These are phyloP conservation scores for Tiliacea citrago DNA, from an alignment of 2,888 invertebrate genomes.

Conservation along the genomic window DNA sequence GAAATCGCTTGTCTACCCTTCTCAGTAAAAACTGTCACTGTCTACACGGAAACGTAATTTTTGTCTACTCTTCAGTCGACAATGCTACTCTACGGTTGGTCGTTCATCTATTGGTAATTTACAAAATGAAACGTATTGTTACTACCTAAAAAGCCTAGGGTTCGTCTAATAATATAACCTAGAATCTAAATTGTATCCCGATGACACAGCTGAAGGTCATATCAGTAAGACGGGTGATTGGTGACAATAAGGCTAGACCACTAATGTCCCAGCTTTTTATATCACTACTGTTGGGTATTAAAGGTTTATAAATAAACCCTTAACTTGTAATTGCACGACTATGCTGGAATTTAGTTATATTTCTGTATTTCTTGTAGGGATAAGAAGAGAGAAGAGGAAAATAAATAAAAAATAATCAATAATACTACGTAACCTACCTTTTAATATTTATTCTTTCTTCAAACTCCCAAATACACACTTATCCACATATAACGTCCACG, in stretches of 20 bases:
- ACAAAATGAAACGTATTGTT: neutral
- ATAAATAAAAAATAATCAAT: neutral
- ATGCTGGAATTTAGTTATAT: neutral
- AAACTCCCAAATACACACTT: conserved; percentile 46
- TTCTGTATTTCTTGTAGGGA: neutral
- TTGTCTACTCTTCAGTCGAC: too few species aligned
- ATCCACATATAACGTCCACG: conserved; percentile 27
- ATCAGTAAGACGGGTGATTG: neutral
- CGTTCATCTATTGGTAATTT: neutral
- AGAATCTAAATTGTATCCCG: neutral
- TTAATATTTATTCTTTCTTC: neutral
- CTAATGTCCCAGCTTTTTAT: neutral
- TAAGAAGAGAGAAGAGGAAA: neutral
- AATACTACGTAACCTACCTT: neutral
- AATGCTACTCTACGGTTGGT: too few species aligned
- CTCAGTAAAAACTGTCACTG: too few species aligned
- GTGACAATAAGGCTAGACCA: too few species aligned
- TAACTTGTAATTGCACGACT: neutral
- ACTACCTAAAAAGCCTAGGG: too few species aligned
- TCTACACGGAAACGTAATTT: too few species aligned
- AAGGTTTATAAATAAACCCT: too few species aligned
- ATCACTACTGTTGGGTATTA: too few species aligned
- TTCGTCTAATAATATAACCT: neutral
- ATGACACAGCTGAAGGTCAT: neutral
- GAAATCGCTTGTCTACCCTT: too few species aligned